Base-by-base conservation (phyloP, 1,140 invertebrate genomes). In the Bombus breviceps region DNA sequence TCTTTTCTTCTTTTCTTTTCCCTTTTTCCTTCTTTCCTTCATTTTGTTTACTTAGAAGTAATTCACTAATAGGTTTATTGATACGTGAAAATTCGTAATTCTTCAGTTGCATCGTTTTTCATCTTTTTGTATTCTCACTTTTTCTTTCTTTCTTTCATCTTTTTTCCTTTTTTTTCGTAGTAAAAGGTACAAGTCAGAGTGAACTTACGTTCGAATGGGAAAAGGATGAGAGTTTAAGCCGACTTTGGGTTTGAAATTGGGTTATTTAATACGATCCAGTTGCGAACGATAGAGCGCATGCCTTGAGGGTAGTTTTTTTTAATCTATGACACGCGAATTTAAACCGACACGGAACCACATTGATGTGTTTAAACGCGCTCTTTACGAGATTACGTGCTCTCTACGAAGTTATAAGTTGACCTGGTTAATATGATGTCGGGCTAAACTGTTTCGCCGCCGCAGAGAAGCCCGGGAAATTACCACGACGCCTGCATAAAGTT, bases 371-470 rank as follows among this genome's bases (percentile, higher is more conserved):
- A 83, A 83, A 83, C 53, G 74, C 43, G 81, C 43, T 62, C 68
- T 71, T 86, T 83, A 78, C 66, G 74, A 86, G 85, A 86, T 86
- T 86, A 86, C 74, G 64, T 41, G 81, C 39, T 86, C 81, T 41
- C 57, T 53, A 73, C 68, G 85, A 83, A 81, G 74, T 88, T 86
- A 88, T 84, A 87, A 87, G 82, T 87, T 85, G 86, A 85, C 86
- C 82, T 80, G 75, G 86, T 85, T 87, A 87, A 79, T 74, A 76
- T 28, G 76, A 74, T 66, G 73, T 69, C 74, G 41, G 43, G 53
- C 69, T 87, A 79, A 85, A 87, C 82, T 75, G 82, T 87, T 79
- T 53, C 43, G 53, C n/a, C 57, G 69, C 28, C 76, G 82, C 73
- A 37, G 75, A 62, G 86, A 80, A 87, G 82, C 82, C 86, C n/a